Base-by-base conservation (phyloP, 1,140 invertebrate genomes). In the Eueides isabella region DNA sequence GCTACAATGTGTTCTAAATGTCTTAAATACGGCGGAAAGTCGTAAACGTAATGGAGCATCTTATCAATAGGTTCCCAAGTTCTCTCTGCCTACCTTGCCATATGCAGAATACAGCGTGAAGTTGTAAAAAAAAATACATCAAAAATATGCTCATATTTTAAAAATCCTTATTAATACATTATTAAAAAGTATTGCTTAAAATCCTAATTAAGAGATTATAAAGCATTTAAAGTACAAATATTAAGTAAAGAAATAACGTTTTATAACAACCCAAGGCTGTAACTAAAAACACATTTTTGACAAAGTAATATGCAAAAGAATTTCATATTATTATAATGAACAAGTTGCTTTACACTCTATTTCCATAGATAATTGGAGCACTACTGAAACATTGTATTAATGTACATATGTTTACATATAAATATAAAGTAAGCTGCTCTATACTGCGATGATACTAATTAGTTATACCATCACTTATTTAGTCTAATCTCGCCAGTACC, bases 381-480 rank as follows among this genome's bases (percentile, higher is more conserved):
- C 65, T 67, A 41, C 41, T 48, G 33, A 62, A 67, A 62, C 64
- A 67, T 67, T 16, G 55, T 62, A 29, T 67, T 67, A 73, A 61
- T 65, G 71, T 14, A n/a, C n/a, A n/a, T n/a, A 63, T 68, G 28
- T 73, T 73, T 68, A 73, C 66, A 68, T 64, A 68, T 12, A 74
- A 63, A 68, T 64, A 33, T 28, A 74, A 63, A 35, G 61, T 41
- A 74, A 74, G 41, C 35, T 33, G 66, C 33, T 70, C 16, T 9
- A 19, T 44, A n/a, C n/a, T 55, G 35, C 11, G 48, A 7, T 55
- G 26, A n/a, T 61, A 23, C 33, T 74, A 74, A 74, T 74, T 74
- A 74, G 29, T 44, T 68, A 74, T 31, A 35, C 35, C 48, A 74
- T 64, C 66, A 74, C 61, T 68, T 74, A 74, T 74, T 74, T 68